phyloP scores from a whole-genome alignment of 2,888 invertebrate genomes.

The Periphyllus acericola region DNA sequence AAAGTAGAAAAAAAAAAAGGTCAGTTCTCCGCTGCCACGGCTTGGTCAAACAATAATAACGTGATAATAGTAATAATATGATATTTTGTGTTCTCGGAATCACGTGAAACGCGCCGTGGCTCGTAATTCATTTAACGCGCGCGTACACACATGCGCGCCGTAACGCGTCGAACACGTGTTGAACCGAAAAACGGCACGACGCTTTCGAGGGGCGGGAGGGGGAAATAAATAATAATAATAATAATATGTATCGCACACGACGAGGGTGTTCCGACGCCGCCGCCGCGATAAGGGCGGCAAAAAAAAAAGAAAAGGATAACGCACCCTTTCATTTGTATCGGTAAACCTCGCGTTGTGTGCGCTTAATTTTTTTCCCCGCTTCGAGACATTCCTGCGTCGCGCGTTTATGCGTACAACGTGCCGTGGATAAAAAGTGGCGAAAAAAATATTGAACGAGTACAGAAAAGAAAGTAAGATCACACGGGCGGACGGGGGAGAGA shows the following conservation, averaged over 20 bases:
- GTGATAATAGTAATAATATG: too few relatives aligned
- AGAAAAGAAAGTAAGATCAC: conserved; percentile 21
- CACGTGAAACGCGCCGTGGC: too few relatives aligned
- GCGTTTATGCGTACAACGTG: not conserved
- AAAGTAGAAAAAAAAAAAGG: not conserved
- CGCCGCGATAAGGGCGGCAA: not conserved
- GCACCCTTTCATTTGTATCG: not conserved
- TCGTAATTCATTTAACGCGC: not conserved
- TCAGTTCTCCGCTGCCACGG: not conserved
- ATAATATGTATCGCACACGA: not conserved
- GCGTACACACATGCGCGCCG: too few relatives aligned
- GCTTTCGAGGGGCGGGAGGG: too few relatives aligned
- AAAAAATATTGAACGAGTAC: not conserved
- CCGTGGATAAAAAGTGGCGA: not conserved
- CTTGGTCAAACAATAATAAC: too few relatives aligned
- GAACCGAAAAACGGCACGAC: not conserved
- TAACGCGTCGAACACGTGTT: not conserved
- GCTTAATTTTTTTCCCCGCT: not conserved
- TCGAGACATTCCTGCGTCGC: not conserved
- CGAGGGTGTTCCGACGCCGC: not conserved
- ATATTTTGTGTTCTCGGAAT: not conserved
- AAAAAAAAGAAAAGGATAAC: not conserved
- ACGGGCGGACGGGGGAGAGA: not conserved
- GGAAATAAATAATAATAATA: not conserved
- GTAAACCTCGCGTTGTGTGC: not conserved